Conservation (phyloP, 2,888 invertebrate species). For the Ypsolopha scabrella region DNA sequence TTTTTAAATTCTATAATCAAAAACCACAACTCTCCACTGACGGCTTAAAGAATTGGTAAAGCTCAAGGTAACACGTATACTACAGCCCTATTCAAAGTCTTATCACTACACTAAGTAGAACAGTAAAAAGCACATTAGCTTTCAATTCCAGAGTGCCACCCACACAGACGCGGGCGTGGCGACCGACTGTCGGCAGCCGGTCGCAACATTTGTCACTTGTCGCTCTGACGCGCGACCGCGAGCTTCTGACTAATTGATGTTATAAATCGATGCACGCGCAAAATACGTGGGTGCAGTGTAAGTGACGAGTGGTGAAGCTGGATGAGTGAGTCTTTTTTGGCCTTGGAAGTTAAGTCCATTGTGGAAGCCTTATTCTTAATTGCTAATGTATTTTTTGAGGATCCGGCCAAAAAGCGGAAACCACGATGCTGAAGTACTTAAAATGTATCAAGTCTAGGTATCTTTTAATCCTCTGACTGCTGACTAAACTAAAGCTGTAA, state of each 20-base stretch:
- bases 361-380: too few species aligned
- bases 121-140: constrained; percentile 1
- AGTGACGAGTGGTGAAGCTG: not conserved
- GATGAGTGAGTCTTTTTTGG: not conserved
- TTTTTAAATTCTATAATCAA: too few species aligned
- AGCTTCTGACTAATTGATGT: constrained; percentile 58
- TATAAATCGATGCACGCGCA: constrained; percentile 49
- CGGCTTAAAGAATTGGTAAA: too few species aligned
- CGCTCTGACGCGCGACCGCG: constrained; percentile 30
- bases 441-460: not conserved
- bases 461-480: too few species aligned
- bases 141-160: constrained; percentile 3
- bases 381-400: too few species aligned
- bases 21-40: too few species aligned
- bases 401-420: not conserved
- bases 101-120: not conserved
- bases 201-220: constrained; percentile 56
- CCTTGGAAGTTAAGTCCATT: too few species aligned
- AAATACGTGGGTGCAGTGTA: not conserved
- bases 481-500: too few species aligned
- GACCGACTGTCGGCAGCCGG: constrained; percentile 21
- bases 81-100: too few species aligned
- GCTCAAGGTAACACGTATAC: too few species aligned
- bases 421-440: not conserved
- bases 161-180: constrained; percentile 37